Percentiles rank a stretch among this genome's conserved stretches.
phyloP scores from a whole-genome alignment of 2,113 vertebrate species.

The Nipponia nippon region DNA sequence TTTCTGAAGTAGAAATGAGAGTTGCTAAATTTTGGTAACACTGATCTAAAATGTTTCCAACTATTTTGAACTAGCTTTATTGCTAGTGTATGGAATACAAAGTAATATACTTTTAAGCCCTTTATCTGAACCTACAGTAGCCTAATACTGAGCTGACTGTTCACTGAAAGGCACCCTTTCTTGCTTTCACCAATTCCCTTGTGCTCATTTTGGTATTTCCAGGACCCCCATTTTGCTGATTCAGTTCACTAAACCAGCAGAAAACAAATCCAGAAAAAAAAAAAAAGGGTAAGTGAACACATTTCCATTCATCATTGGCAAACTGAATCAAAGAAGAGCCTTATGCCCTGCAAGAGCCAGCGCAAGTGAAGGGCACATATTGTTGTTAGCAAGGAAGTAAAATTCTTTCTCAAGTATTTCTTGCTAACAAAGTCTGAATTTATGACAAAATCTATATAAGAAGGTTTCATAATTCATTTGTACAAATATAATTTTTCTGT shows the following conservation, averaged over 20 bases:
- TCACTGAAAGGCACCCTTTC: neutral
- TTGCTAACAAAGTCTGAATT: neutral
- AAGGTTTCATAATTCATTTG: neutral
- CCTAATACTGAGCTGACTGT: neutral
- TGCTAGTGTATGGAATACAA: neutral
- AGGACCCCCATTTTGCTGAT: neutral
- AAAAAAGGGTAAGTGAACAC: accelerated
- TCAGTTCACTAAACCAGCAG: neutral
- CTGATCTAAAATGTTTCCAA: neutral
- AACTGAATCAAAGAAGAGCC: neutral
- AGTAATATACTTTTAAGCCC: neutral
- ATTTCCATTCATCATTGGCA: neutral
- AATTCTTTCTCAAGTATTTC: neutral
- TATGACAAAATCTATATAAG: neutral
- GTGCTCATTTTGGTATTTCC: neutral
- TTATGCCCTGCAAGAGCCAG: neutral
- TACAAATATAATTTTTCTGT: neutral
- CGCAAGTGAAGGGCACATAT: accelerated
- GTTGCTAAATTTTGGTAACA: neutral
- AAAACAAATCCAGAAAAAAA: neutral
- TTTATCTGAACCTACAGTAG: neutral
- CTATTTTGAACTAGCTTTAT: neutral
- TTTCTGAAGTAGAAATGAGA: neutral
- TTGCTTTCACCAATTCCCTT: neutral
- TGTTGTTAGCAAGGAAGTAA: neutral